Base-by-base conservation (phyloP, 2,888 invertebrate species). In the Balanococcus diminutus region DNA sequence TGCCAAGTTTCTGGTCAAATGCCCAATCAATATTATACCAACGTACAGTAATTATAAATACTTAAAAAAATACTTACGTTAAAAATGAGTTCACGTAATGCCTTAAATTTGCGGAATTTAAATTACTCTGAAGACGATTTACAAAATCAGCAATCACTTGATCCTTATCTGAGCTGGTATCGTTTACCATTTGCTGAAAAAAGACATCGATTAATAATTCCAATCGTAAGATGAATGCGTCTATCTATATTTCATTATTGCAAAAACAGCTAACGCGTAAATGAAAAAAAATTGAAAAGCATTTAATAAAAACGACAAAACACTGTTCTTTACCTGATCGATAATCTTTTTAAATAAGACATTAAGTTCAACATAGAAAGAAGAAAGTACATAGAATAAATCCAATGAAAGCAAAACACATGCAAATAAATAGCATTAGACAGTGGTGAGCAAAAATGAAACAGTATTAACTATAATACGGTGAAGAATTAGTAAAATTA, bases 81-180 rank as follows among this genome's bases (percentile, higher is more conserved):
- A 96, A 93, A 90, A 95, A 96, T 79, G 95, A 93, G 89, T 95
- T 93, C 83, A 96, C 95, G 90, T 95, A 96, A 88, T 92, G 92
- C 90, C 95, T 94, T 89, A 96, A 92, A 90, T 96, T 96, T 90
- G 94, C 94, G 82, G 94, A 93, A 90, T 96, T 96, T 88, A 96
- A 93, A 88, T 91, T 90, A 1, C 93, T 92, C 88, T 94, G 93
- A 88, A 96, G 92, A 81, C 94, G 93, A 87, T 94, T 93, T 88
- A 95, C 93, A 90, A 95, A 96, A 89, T 95, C 95, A 84, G 92
- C 90, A 88, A 96, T 93, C 89, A 94, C 94, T 88, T 93, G 93
- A 88, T 95, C 95, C 88, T 94, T 93, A 88, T 94, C 94, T 75
- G 92, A 92, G 87, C 90, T 90, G 87, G 91, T 91, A 87, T 92